Percentiles rank a stretch among this genome's conserved stretches.
Evolutionary conservation across 2,888 invertebrate species (phyloP).

Genomic region (Hydrotaea cyrtoneurina): DNA sequence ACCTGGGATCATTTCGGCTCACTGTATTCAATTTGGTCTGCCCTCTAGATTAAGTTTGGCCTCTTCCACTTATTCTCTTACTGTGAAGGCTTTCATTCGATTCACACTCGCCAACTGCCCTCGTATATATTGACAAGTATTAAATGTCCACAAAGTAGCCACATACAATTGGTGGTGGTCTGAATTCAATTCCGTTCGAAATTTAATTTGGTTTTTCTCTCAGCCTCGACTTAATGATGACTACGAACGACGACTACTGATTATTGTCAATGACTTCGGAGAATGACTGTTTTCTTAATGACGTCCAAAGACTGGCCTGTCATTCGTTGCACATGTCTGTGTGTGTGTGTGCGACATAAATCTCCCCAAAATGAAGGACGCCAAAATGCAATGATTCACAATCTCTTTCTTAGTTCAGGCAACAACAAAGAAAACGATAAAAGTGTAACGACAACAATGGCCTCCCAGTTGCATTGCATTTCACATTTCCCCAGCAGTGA

Average conservation of each 20-base stretch:
- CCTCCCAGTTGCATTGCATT: not conserved
- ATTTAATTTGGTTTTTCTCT: conserved; percentile 20
- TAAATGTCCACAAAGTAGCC: not conserved
- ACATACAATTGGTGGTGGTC: conserved; percentile 61
- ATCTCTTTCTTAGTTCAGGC: conserved; percentile 38
- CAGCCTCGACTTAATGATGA: conserved; percentile 59
- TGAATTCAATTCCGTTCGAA: conserved; percentile 3
- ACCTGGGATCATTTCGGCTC: too few relatives aligned
- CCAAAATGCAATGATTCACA: conserved; percentile 60
- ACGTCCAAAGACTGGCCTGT: conserved; percentile 35
- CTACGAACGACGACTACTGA: conserved; percentile 52
- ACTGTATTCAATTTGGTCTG: too few relatives aligned
- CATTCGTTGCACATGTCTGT: conserved; percentile 35
- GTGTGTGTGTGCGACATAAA: not conserved
- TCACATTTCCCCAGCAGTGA: not conserved
- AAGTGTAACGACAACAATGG: conserved; percentile 22
- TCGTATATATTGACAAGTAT: not conserved
- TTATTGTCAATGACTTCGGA: conserved; percentile 66
- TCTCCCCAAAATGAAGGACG: conserved; percentile 33
- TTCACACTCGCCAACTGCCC: not conserved
- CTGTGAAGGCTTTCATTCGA: too few relatives aligned
- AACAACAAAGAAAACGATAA: not conserved
- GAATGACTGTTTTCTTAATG: conserved; percentile 46
- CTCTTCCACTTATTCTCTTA: too few relatives aligned
- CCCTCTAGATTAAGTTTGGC: too few relatives aligned